Percentiles rank a stretch among this genome's conserved stretches.
Conservation (phyloP, 2,797 vertebrate species). For the Trachurus trachurus region DNA sequence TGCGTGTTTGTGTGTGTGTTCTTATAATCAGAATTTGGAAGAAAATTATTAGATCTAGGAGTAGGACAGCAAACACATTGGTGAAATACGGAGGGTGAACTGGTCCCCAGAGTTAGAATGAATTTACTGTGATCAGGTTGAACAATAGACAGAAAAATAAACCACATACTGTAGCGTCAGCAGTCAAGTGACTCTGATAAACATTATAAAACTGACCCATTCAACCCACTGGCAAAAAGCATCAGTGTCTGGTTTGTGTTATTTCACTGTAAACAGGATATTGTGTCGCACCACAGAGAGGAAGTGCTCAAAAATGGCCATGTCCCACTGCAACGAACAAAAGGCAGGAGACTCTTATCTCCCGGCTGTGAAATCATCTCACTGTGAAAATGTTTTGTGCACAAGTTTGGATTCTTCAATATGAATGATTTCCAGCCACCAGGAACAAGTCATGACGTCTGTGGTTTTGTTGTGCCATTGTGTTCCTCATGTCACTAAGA, state of each 20-base stretch:
- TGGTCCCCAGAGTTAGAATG: constrained; percentile 2
- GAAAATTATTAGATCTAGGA: constrained; percentile 27
- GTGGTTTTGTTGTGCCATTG: not conserved
- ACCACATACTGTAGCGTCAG: constrained; percentile 1
- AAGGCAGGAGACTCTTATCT: not conserved
- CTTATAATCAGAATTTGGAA: constrained; percentile 36
- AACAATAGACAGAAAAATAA: constrained; percentile 22
- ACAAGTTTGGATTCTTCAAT: constrained; percentile 1
- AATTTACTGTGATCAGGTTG: constrained; percentile 16
- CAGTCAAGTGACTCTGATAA: constrained; percentile 34
- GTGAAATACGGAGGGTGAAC: constrained; percentile 16
- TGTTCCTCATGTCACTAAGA: not conserved
- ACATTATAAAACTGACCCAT: constrained; percentile 15
- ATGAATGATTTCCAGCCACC: not conserved
- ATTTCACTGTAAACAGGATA: constrained; percentile 6
- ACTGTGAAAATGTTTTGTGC: constrained; percentile 1
- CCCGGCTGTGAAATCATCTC: constrained; percentile 1
- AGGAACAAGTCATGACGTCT: not conserved
- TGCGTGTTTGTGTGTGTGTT: not conserved
- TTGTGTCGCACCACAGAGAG: constrained; percentile 1
- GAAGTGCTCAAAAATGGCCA: constrained; percentile 2
- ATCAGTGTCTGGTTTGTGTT: not conserved
- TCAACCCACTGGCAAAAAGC: constrained; percentile 2
- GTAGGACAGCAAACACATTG: constrained; percentile 40
- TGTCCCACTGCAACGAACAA: constrained; percentile 4